Evolutionary conservation across 2,797 vertebrate genomes (phyloP).

Genomic region (Acomys russatus): DNA sequence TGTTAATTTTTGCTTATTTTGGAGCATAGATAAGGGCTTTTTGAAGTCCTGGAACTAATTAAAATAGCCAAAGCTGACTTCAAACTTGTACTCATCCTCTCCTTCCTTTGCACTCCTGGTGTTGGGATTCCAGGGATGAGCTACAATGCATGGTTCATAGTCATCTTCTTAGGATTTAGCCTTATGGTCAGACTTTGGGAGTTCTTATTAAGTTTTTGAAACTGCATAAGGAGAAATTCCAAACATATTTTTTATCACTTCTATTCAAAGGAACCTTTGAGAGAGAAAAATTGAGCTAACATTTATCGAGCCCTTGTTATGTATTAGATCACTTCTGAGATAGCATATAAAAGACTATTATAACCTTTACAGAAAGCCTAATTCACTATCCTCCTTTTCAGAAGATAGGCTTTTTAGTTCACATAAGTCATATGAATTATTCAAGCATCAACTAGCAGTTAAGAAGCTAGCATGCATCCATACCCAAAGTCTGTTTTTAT

Average conservation of each 20-base stretch:
- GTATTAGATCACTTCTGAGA: slow-evolving; percentile 41
- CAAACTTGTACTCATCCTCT: background rate
- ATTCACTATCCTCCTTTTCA: slow-evolving; percentile 37
- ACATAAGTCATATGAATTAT: slow-evolving; percentile 20
- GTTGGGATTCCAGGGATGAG: background rate
- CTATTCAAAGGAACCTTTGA: slow-evolving; percentile 2
- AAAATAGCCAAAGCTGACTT: background rate
- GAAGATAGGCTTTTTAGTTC: slow-evolving; percentile 18
- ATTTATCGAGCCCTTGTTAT: slow-evolving; percentile 38
- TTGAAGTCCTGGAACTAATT: background rate
- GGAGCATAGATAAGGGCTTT: background rate
- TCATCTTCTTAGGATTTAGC: slow-evolving; percentile 17
- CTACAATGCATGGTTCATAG: background rate
- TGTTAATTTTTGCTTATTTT: slow-evolving; percentile 17
- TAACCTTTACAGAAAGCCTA: slow-evolving; percentile 33
- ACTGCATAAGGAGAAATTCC: slow-evolving; percentile 41
- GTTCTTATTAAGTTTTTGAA: slow-evolving; percentile 36
- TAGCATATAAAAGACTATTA: slow-evolving; percentile 27
- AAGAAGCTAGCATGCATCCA: background rate
- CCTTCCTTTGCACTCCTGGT: background rate
- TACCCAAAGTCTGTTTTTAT: slow-evolving; percentile 4
- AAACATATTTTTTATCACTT: slow-evolving; percentile 40
- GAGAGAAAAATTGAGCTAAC: slow-evolving; percentile 27
- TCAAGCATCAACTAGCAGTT: slow-evolving; percentile 3
- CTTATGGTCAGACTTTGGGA: background rate